A percentile compares a stretch with the other conserved stretches of the same genome.
phyloP scores from a whole-genome alignment of 2,888 invertebrate genomes.

The Synergus umbraculus region DNA sequence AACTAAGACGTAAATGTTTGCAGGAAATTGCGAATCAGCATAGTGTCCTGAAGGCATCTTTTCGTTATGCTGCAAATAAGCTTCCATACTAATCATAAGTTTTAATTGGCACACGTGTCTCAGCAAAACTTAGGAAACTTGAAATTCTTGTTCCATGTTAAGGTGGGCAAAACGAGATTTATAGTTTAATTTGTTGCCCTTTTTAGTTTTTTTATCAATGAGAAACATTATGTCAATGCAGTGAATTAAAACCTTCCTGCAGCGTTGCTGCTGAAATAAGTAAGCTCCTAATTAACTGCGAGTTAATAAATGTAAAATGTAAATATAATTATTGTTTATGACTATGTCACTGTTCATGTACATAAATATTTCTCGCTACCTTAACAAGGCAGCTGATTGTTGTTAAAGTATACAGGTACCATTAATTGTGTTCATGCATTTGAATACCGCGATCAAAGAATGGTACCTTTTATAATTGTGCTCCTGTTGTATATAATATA shows the following conservation, averaged over 20 bases:
- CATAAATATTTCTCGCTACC: slow-evolving; percentile 19
- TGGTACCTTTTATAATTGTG: slow-evolving; percentile 16
- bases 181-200: slow-evolving; percentile 1
- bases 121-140: slow-evolving; percentile 10
- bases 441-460: slow-evolving; percentile 13
- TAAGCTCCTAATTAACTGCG: neutral
- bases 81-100: slow-evolving; percentile 50
- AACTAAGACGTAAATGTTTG: slow-evolving; percentile 21
- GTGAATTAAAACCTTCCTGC: neutral
- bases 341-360: slow-evolving; percentile 19
- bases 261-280: neutral
- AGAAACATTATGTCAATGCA: neutral
- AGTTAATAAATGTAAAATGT: neutral
- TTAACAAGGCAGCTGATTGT: slow-evolving; percentile 9
- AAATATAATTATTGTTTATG: slow-evolving; percentile 24
- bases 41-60: slow-evolving; percentile 37
- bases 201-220: neutral
- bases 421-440: slow-evolving; percentile 52
- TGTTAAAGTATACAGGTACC: slow-evolving; percentile 44
- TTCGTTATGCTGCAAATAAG: slow-evolving; percentile 41
- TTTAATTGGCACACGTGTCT: slow-evolving; percentile 53
- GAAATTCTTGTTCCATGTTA: neutral
- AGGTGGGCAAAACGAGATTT: neutral
- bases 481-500: neutral
- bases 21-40: slow-evolving; percentile 35